Evolutionary conservation across 2,888 invertebrate genomes (phyloP).

Genomic region (Leistus spinibarbis): DNA sequence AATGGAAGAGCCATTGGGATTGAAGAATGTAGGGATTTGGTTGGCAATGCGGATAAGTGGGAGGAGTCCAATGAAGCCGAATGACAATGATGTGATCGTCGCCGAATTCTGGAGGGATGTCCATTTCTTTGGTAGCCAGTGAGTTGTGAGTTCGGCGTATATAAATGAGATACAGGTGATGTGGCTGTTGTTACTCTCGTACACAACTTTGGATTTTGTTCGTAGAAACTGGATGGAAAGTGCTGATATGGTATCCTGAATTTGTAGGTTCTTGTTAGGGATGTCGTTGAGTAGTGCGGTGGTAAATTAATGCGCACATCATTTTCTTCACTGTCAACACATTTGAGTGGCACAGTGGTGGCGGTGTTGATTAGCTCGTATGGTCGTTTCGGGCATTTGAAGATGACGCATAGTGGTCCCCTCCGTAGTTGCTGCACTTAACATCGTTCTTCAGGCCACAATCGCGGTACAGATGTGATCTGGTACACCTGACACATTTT

Average conservation of each 20-base stretch:
- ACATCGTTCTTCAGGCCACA: not conserved
- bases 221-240: too few relatives aligned
- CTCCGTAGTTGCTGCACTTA: not conserved
- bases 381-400: not conserved
- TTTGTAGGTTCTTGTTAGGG: too few relatives aligned
- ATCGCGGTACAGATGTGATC: not conserved
- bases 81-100: too few relatives aligned
- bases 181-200: not conserved
- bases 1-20: conserved; percentile 5
- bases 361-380: not conserved
- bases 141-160: conserved; percentile 1
- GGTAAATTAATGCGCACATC: too few relatives aligned
- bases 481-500: not conserved
- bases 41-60: not conserved
- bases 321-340: too few relatives aligned
- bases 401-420: not conserved
- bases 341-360: not conserved
- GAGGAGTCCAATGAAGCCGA: too few relatives aligned
- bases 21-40: not conserved
- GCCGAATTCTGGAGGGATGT: not conserved
- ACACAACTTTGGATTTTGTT: too few relatives aligned
- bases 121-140: not conserved
- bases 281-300: too few relatives aligned
- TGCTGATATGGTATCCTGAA: too few relatives aligned
- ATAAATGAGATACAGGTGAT: not conserved